These are phyloP conservation scores for Ericerus pela DNA, from an alignment of 1,140 invertebrate species.

Conservation along the genomic window DNA sequence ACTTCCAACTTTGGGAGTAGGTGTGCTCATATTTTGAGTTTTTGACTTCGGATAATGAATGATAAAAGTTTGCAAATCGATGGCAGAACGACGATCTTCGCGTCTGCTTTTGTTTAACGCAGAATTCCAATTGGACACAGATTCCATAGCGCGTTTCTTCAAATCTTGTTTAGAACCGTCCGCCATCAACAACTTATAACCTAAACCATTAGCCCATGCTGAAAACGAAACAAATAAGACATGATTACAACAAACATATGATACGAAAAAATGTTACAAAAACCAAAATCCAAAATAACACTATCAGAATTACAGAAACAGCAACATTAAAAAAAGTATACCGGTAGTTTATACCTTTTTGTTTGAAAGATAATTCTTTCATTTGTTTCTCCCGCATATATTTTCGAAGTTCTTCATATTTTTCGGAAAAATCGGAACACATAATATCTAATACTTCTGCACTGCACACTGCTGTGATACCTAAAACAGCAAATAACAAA, in stretches of 20 bases:
- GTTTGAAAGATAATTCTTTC: conserved; percentile 52
- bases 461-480: conserved; percentile 77
- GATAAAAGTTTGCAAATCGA: conserved; percentile 61
- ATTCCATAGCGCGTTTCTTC: conserved; percentile 70
- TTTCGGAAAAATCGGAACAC: conserved; percentile 84
- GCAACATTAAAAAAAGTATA: neutral
- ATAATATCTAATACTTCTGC: conserved; percentile 88
- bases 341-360: conserved; percentile 34
- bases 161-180: conserved; percentile 43
- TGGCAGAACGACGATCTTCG: conserved; percentile 49
- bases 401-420: conserved; percentile 82
- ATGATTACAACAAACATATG: no score
- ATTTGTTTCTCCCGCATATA: conserved; percentile 66
- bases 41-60: conserved; percentile 49
- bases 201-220: conserved; percentile 3
- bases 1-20: conserved; percentile 43
- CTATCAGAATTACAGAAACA: neutral
- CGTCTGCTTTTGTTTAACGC: conserved; percentile 56
- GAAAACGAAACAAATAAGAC: no score
- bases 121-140: conserved; percentile 75
- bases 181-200: conserved; percentile 7
- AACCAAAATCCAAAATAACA: no score
- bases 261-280: no score
- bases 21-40: conserved; percentile 33
- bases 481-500: conserved; percentile 35